Evolutionary conservation across 2,888 invertebrate genomes (phyloP), one percentile per base, ranked within the genome.

Genomic region (Lissonota sp.): DNA sequence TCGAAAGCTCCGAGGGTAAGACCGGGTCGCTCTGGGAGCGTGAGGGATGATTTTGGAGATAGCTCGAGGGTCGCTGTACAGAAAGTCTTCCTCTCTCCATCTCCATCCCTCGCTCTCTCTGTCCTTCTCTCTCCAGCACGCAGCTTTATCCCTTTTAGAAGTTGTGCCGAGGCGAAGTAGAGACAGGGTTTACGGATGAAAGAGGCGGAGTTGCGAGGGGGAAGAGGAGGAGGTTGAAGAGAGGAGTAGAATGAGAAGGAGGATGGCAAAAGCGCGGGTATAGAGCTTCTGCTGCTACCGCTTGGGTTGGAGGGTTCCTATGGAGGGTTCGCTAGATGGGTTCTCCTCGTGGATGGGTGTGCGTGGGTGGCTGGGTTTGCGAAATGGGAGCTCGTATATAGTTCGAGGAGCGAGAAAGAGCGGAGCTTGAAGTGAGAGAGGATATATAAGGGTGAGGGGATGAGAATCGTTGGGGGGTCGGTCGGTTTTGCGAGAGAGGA

Each of bases 41-140:
- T 91, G 91, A 90, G 91, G 92, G 91, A 92, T 92, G 92, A 92
- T 92, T 92, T 92, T 90, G 91, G 91, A 92, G 91, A 92, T 92
- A 91, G 92, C 91, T 92, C 84, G 90, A 91, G 91, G 90, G 89
- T 90, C 90, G 89, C 82, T 82, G 58, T 79, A 73, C 69, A 64
- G 75, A 58, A 57, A 14, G 58, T 26, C 26, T 26, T 26, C 3
- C 26, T 26, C 26, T 26, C 26, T 26, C 26, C 12, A 49, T 53
- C 53, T 53, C 57, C 12, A 62, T 77, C 79, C 62, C 72, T 60
- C 40, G 16, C 46, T 55, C 75, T 55, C 40, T 37, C 49, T 67
- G 49, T 40, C 40, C 74, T 57, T 64, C 72, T 62, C 14, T 14
- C 70, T 84, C 82, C 75, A 83, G 85, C 87, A 60, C 44, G 44